Evolutionary conservation across 2,113 vertebrate genomes (phyloP).

Genomic region (Tympanuchus pallidicinctus): DNA sequence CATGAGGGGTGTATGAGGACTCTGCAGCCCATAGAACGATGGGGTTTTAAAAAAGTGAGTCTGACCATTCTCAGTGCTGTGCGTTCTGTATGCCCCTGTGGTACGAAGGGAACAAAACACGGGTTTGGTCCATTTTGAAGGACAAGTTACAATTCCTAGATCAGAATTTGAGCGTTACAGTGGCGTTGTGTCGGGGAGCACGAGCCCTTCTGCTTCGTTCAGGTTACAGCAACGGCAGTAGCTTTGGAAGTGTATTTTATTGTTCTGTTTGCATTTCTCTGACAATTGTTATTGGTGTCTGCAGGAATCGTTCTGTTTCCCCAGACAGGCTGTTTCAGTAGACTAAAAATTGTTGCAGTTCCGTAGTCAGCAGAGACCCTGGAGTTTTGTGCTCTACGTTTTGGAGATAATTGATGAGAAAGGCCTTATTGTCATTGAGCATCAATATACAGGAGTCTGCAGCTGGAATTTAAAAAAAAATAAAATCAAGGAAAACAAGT

Average conservation of each 20-base stretch:
- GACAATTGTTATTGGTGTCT: not conserved
- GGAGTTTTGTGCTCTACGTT: not conserved
- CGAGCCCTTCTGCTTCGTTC: not conserved
- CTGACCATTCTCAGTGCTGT: not conserved
- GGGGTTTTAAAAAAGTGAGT: conserved; percentile 19
- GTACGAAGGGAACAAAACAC: not conserved
- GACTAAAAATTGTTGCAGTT: not conserved
- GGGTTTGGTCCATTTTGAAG: not conserved
- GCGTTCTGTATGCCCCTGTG: not conserved
- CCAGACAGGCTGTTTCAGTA: not conserved
- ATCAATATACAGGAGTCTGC: not conserved
- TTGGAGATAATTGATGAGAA: conserved; percentile 22
- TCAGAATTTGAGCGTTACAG: not conserved
- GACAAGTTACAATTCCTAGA: not conserved
- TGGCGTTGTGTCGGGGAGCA: not conserved
- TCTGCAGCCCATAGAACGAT: not conserved
- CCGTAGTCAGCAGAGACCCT: not conserved
- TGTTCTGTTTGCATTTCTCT: not conserved
- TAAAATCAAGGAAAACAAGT: not conserved
- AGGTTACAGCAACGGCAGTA: not conserved
- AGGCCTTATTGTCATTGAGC: not conserved
- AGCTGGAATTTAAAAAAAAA: not conserved
- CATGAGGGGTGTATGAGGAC: not conserved
- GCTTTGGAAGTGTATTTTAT: not conserved
- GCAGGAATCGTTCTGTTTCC: not conserved